These are phyloP conservation scores for Sturnira hondurensis DNA, from an alignment of 2,113 vertebrate genomes.

Conservation along the genomic window DNA sequence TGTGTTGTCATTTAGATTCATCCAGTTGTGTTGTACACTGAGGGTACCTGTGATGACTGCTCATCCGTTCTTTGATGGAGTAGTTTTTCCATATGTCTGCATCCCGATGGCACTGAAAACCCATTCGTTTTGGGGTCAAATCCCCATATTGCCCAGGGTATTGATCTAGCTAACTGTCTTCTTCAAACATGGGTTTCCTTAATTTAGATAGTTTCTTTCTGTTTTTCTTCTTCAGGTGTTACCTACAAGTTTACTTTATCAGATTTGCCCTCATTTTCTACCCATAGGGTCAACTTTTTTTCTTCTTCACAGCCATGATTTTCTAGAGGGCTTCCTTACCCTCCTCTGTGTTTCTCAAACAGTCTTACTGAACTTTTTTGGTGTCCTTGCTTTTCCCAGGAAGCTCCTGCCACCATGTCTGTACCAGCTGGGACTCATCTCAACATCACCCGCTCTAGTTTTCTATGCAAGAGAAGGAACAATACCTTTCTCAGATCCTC, in stretches of 20 bases:
- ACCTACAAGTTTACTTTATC: not conserved
- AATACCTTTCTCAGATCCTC: not conserved
- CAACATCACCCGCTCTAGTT: not conserved
- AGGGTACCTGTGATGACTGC: not conserved
- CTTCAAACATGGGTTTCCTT: not conserved
- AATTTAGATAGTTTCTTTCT: not conserved
- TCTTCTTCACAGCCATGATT: not conserved
- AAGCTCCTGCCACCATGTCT: not conserved
- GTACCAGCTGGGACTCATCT: not conserved
- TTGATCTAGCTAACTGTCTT: not conserved
- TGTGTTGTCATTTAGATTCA: not conserved
- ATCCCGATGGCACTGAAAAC: not conserved
- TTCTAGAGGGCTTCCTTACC: not conserved
- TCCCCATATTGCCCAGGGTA: not conserved
- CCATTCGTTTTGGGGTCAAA: not conserved
- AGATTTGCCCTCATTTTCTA: not conserved
- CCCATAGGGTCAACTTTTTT: not conserved
- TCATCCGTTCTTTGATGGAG: not conserved
- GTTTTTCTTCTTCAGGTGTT: not conserved
- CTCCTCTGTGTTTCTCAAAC: not conserved
- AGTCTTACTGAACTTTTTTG: not conserved
- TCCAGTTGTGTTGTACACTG: not conserved
- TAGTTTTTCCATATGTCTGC: not conserved
- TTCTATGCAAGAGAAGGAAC: not conserved
- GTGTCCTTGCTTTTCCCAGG: not conserved